These are phyloP conservation scores for Heliconius sara DNA, from an alignment of 2,888 invertebrate genomes.

Conservation along the genomic window DNA sequence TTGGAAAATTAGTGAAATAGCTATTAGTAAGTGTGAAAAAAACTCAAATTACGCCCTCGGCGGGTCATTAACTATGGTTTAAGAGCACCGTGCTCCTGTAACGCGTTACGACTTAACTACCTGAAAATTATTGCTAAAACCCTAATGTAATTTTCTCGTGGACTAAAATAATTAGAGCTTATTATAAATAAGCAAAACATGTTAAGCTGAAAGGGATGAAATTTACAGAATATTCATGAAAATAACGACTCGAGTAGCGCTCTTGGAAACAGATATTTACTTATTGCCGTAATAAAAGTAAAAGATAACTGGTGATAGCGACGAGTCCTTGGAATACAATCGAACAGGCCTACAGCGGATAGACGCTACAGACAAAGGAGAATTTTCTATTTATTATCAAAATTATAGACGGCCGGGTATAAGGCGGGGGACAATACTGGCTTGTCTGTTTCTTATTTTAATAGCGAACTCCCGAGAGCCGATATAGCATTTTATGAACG, in stretches of 20 bases:
- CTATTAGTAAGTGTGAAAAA: slow-evolving; percentile 73
- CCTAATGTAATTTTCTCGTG: slow-evolving; percentile 39
- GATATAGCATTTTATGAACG: slow-evolving; percentile 70
- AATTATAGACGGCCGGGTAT: slow-evolving; percentile 73
- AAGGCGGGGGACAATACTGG: slow-evolving; percentile 68
- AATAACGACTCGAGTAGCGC: slow-evolving; percentile 9
- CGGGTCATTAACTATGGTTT: slow-evolving; percentile 81
- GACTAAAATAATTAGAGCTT: slow-evolving; percentile 32
- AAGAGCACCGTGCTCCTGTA: slow-evolving; percentile 50
- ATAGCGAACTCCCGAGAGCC: slow-evolving; percentile 69
- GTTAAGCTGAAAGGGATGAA: slow-evolving; percentile 12
- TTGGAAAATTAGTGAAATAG: slow-evolving; percentile 77
- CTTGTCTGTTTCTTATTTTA: slow-evolving; percentile 72
- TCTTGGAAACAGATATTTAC: slow-evolving; percentile 30
- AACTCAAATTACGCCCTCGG: slow-evolving; percentile 77
- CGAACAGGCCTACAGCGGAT: slow-evolving; percentile 74
- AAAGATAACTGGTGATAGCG: slow-evolving; percentile 52
- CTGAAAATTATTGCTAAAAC: slow-evolving; percentile 49
- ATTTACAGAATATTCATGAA: slow-evolving; percentile 23
- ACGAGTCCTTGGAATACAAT: slow-evolving; percentile 61
- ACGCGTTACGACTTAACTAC: slow-evolving; percentile 51
- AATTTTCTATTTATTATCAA: slow-evolving; percentile 83
- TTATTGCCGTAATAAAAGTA: slow-evolving; percentile 37
- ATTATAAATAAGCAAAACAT: slow-evolving; percentile 36
- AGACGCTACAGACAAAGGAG: slow-evolving; percentile 76